Percentiles rank a stretch among this genome's conserved stretches.
Conservation (phyloP, 1,140 invertebrate species). For the Colletes latitarsis region DNA sequence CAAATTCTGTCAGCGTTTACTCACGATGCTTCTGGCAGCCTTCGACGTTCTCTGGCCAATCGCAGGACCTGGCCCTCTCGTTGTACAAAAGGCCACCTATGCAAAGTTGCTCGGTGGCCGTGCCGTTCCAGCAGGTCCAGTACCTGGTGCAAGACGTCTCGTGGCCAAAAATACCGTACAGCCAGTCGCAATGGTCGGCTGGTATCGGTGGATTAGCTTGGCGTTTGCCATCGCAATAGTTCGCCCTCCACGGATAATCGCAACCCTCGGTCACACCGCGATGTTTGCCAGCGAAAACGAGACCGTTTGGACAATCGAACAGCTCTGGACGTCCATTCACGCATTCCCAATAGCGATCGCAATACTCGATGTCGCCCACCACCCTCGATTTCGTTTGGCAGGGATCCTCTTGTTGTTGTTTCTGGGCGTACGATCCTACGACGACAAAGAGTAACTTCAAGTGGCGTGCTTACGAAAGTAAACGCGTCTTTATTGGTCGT, state of each 20-base stretch:
- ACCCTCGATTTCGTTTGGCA: constrained; percentile 89
- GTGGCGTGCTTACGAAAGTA: too few species aligned
- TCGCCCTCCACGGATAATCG: constrained; percentile 93
- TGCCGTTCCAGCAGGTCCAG: constrained; percentile 97
- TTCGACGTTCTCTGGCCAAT: constrained; percentile 96
- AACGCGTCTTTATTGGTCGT: too few species aligned
- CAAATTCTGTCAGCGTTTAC: constrained; percentile 72
- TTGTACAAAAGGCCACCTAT: constrained; percentile 95
- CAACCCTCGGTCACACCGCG: constrained; percentile 92
- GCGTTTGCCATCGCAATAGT: constrained; percentile 91
- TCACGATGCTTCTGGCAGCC: constrained; percentile 97
- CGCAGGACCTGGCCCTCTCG: constrained; percentile 93
- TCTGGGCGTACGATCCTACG: constrained; percentile 72
- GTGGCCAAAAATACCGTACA: constrained; percentile 96
- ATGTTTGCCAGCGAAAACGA: constrained; percentile 94
- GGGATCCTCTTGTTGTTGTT: constrained; percentile 86
- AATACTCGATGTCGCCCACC: constrained; percentile 89
- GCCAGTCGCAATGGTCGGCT: constrained; percentile 94
- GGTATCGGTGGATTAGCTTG: constrained; percentile 90
- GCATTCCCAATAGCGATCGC: constrained; percentile 94
- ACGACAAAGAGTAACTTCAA: background rate
- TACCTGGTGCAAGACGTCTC: constrained; percentile 95
- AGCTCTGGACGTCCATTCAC: constrained; percentile 88
- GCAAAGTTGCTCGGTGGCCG: constrained; percentile 95
- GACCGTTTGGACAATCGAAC: constrained; percentile 94